These are phyloP conservation scores for Flexamia atlantica DNA, from an alignment of 2,888 invertebrate genomes.

Conservation along the genomic window DNA sequence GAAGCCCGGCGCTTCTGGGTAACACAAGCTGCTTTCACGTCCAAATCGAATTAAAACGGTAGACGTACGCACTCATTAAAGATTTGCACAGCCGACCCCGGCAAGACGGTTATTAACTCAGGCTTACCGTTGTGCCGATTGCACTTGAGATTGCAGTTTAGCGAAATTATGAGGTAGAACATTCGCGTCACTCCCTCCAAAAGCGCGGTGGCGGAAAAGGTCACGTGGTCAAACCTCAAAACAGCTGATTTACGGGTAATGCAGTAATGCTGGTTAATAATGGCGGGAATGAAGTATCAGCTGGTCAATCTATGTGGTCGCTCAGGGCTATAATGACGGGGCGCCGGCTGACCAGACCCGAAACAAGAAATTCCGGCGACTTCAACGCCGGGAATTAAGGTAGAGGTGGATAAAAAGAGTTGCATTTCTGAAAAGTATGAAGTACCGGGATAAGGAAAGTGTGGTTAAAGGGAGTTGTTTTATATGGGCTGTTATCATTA, in stretches of 20 bases:
- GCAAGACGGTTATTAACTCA: neutral
- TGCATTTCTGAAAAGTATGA: no score
- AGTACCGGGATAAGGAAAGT: no score
- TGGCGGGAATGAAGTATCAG: conserved; percentile 36
- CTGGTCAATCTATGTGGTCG: conserved; percentile 1
- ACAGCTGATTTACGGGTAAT: conserved; percentile 41
- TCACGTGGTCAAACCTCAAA: conserved; percentile 2
- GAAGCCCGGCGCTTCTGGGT: neutral
- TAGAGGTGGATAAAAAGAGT: no score
- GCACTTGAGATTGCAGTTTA: conserved; percentile 35
- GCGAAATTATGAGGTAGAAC: conserved; percentile 40
- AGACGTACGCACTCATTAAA: conserved; percentile 9
- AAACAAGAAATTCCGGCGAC: conserved; percentile 8
- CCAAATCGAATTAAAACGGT: conserved; percentile 23
- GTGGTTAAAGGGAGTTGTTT: no score
- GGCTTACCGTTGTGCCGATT: neutral
- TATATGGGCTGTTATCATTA: no score
- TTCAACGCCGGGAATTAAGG: neutral
- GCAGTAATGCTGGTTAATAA: conserved; percentile 38
- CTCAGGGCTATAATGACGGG: neutral
- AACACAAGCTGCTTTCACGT: neutral
- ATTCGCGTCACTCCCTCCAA: conserved; percentile 19
- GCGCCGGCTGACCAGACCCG: neutral
- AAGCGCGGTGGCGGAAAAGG: neutral
- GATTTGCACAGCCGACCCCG: neutral